A percentile compares a stretch with the other conserved stretches of the same genome.
Evolutionary conservation across 2,888 invertebrate genomes (phyloP).

Genomic region (Sepiola atlantica): DNA sequence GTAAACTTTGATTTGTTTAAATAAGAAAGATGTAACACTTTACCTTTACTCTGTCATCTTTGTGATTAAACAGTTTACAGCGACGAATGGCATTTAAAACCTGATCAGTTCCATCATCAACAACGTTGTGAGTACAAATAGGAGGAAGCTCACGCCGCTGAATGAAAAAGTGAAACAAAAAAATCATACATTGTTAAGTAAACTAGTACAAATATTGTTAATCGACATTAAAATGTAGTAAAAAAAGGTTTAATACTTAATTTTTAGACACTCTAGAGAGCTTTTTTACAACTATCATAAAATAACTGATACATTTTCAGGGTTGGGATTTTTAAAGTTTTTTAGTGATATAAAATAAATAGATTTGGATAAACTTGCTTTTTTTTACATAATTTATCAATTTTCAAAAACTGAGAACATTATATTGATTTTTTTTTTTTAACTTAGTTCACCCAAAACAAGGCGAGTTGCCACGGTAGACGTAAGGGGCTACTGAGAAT

Average conservation of each 20-base stretch:
- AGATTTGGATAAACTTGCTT: too few relatives aligned
- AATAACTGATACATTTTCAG: too few relatives aligned
- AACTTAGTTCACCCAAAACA: too few relatives aligned
- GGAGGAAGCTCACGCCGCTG: slow-evolving; percentile 91
- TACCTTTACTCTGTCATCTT: slow-evolving; percentile 95
- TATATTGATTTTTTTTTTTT: too few relatives aligned
- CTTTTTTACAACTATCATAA: too few relatives aligned
- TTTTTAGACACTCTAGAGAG: neutral
- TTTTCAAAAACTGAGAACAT: too few relatives aligned
- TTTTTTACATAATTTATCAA: too few relatives aligned
- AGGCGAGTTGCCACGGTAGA: too few relatives aligned
- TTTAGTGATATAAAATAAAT: too few relatives aligned
- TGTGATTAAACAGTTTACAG: slow-evolving; percentile 94
- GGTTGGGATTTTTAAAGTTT: too few relatives aligned
- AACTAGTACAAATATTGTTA: neutral
- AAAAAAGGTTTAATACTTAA: neutral
- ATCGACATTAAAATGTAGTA: neutral
- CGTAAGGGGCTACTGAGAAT: too few relatives aligned
- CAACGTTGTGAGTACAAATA: slow-evolving; percentile 97
- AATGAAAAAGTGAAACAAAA: slow-evolving; percentile 72
- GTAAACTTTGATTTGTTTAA: too few relatives aligned
- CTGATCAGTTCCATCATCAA: slow-evolving; percentile 90
- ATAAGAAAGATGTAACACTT: neutral
- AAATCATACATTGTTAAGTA: neutral
- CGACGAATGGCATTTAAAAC: slow-evolving; percentile 90